Percentiles rank a stretch among this genome's conserved stretches.
Evolutionary conservation across 2,113 vertebrate genomes (phyloP).

Genomic region (Pagrus major): DNA sequence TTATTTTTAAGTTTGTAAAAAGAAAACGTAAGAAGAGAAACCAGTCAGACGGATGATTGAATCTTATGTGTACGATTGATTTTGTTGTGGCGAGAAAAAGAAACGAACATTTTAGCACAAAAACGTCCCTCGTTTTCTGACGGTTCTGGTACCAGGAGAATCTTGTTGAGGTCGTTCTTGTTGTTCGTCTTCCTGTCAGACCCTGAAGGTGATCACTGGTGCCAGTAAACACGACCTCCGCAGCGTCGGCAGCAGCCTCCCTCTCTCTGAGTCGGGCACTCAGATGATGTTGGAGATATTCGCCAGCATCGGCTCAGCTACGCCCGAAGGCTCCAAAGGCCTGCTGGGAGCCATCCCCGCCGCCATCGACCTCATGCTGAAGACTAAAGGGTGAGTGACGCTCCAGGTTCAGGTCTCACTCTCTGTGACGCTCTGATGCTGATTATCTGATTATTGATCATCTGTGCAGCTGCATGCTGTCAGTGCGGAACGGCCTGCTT

Average conservation of each 20-base stretch:
- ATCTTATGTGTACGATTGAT: too few species aligned
- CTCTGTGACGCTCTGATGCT: accelerated
- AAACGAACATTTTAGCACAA: too few species aligned
- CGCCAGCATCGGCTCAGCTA: conserved; percentile 95
- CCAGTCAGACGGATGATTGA: too few species aligned
- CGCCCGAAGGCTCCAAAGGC: conserved; percentile 83
- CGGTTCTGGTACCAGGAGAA: too few species aligned
- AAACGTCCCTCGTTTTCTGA: too few species aligned
- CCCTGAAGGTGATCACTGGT: conserved; percentile 91
- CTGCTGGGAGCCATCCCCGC: conserved; percentile 88
- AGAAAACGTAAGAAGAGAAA: too few species aligned
- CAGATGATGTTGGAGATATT: conserved; percentile 97
- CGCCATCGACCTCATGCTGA: conserved; percentile 89
- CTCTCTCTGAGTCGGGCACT: conserved; percentile 86
- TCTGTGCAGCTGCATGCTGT: conserved; percentile 84
- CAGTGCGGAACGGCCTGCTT: conserved; percentile 90
- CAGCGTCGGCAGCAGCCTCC: conserved; percentile 65
- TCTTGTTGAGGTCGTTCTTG: too few species aligned
- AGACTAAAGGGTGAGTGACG: conserved; percentile 83
- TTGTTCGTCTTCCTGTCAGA: conserved; percentile 74
- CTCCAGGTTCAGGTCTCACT: not conserved
- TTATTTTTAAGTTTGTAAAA: too few species aligned
- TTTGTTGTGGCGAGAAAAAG: too few species aligned
- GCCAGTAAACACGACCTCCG: conserved; percentile 86
- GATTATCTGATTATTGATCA: accelerated